Evolutionary conservation across 2,113 vertebrate species (phyloP).

Genomic region (Cacatua alba): DNA sequence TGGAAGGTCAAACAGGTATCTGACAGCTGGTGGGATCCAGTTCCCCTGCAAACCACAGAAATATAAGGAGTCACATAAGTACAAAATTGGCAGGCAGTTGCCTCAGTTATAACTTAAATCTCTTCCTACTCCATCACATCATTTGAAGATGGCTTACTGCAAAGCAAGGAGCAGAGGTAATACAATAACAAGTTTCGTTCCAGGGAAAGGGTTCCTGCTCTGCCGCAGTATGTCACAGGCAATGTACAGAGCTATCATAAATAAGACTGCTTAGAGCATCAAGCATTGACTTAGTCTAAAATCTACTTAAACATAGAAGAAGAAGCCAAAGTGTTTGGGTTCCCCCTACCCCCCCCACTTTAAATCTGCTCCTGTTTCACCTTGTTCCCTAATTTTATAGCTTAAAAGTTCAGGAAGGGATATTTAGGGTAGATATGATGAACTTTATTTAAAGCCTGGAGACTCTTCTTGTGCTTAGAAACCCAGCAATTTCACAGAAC

Average conservation of each 20-base stretch:
- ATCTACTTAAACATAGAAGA: not conserved
- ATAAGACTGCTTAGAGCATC: not conserved
- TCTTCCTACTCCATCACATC: not conserved
- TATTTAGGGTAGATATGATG: not conserved
- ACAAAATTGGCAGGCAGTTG: not conserved
- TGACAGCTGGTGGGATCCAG: not conserved
- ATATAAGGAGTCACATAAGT: accelerated
- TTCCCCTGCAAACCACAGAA: not conserved
- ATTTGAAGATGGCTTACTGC: not conserved
- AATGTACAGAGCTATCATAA: not conserved
- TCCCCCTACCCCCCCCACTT: not conserved
- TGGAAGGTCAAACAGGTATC: not conserved
- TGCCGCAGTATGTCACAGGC: not conserved
- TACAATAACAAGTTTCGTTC: not conserved
- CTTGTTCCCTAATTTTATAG: not conserved
- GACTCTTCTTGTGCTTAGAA: not conserved
- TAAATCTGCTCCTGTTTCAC: not conserved
- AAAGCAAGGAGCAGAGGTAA: not conserved
- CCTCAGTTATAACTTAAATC: not conserved
- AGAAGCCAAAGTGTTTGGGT: not conserved
- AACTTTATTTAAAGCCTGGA: not conserved
- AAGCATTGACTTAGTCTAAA: not conserved
- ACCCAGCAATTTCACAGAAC: not conserved
- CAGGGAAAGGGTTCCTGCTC: not conserved
- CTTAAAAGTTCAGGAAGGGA: not conserved